Evolutionary conservation across 1,140 invertebrate genomes (phyloP).

Genomic region (Oedothorax gibbosus): DNA sequence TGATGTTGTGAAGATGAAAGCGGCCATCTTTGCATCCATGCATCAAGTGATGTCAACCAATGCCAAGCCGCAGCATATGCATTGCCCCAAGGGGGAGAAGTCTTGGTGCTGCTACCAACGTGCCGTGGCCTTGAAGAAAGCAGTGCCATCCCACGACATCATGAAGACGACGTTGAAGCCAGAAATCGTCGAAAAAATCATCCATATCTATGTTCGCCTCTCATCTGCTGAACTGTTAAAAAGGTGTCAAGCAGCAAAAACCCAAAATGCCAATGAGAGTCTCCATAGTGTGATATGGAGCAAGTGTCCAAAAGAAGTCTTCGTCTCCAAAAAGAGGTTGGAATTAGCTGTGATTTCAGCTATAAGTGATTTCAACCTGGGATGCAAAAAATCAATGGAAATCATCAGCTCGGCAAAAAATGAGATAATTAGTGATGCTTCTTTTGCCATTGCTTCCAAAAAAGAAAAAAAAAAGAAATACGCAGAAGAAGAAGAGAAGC

Average conservation of each 20-base stretch:
- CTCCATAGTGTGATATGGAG: not conserved
- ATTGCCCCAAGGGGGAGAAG: not conserved
- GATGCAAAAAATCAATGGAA: not conserved
- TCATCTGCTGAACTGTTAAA: not conserved
- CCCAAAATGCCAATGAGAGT: not conserved
- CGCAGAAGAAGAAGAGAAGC: too few relatives aligned
- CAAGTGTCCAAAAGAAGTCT: not conserved
- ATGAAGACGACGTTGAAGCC: too few relatives aligned
- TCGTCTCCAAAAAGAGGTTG: not conserved
- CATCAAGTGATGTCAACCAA: not conserved
- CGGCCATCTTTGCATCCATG: not conserved
- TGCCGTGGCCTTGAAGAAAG: too few relatives aligned
- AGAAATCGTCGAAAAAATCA: not conserved
- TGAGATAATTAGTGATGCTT: too few relatives aligned
- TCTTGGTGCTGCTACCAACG: slow-evolving; percentile 8
- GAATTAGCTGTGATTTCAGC: not conserved
- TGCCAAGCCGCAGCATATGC: not conserved
- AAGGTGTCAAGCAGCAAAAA: not conserved
- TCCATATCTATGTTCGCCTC: not conserved
- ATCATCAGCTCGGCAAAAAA: too few relatives aligned
- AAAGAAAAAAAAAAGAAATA: too few relatives aligned
- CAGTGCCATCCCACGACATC: too few relatives aligned
- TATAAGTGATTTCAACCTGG: not conserved
- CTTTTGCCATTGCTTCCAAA: too few relatives aligned
- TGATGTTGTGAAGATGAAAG: not conserved